phyloP scores from a whole-genome alignment of 2,797 vertebrate genomes.

The Thripadectes ignobilis region DNA sequence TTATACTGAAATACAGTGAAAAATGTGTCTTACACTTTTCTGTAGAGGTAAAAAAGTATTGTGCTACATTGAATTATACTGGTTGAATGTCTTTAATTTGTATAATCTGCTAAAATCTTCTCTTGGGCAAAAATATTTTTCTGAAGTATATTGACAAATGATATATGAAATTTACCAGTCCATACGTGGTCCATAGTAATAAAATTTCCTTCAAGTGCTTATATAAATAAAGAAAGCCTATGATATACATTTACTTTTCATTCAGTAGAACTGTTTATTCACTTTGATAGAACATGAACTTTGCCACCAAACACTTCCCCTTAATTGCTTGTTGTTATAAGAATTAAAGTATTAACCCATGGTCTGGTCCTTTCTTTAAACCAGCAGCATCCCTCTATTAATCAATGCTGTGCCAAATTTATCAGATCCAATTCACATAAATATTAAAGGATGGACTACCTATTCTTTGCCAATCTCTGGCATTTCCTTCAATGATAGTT shows the following conservation, averaged over 20 bases:
- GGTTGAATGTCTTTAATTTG: not conserved
- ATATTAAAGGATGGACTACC: not conserved
- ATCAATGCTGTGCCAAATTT: constrained; percentile 52
- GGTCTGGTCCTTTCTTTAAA: constrained; percentile 68
- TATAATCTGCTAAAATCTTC: not conserved
- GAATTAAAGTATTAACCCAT: constrained; percentile 63
- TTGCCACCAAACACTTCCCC: fast-evolving
- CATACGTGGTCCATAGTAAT: not conserved
- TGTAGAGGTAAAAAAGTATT: not conserved
- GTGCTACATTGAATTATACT: not conserved
- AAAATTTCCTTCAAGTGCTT: not conserved
- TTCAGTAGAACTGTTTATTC: not conserved
- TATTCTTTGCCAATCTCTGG: not conserved
- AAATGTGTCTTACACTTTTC: not conserved
- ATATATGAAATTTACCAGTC: not conserved
- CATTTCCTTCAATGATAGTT: not conserved
- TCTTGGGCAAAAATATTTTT: not conserved
- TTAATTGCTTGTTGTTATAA: constrained; percentile 63
- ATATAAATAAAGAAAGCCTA: not conserved
- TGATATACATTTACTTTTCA: not conserved
- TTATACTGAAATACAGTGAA: not conserved
- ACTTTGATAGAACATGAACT: not conserved
- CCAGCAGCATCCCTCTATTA: constrained; percentile 70
- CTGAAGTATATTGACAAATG: not conserved
- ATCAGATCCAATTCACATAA: constrained; percentile 13